Conservation (phyloP, 2,888 invertebrate species). For the Unio pictorum region DNA sequence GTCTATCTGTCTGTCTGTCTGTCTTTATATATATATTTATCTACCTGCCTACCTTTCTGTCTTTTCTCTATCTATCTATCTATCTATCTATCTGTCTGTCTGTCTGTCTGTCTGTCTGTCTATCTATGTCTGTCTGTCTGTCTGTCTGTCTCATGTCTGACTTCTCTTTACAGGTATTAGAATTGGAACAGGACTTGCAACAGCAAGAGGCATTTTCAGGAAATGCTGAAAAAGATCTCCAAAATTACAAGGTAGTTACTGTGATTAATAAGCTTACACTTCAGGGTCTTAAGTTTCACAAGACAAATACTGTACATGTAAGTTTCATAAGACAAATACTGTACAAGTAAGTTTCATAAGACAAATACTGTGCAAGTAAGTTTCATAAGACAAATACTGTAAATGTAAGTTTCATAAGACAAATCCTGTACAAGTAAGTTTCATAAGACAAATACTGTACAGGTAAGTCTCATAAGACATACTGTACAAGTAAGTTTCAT, state of each 20-base stretch:
- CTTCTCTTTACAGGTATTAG: conserved; percentile 34
- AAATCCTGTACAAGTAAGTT: background rate
- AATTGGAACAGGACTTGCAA: conserved; percentile 41
- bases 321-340: background rate
- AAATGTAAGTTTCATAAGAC: background rate
- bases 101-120: too few species aligned
- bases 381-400: too few species aligned
- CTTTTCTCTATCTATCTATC: too few species aligned
- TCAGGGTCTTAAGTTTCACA: background rate
- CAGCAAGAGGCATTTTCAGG: conserved; percentile 42
- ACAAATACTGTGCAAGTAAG: background rate
- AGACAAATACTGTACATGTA: background rate
- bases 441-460: background rate
- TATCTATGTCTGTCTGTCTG: too few species aligned
- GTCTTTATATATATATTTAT: too few species aligned
- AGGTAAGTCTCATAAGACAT: background rate
- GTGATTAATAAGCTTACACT: too few species aligned
- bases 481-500: background rate
- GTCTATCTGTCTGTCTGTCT: too few species aligned
- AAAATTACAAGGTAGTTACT: conserved; percentile 35
- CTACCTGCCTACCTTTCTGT: too few species aligned
- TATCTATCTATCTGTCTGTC: too few species aligned
- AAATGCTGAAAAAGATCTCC: conserved; percentile 42
- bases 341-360: background rate
- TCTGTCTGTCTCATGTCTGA: too few species aligned